Evolutionary conservation across 2,113 vertebrate species (phyloP).

Genomic region (Sylvia atricapilla): DNA sequence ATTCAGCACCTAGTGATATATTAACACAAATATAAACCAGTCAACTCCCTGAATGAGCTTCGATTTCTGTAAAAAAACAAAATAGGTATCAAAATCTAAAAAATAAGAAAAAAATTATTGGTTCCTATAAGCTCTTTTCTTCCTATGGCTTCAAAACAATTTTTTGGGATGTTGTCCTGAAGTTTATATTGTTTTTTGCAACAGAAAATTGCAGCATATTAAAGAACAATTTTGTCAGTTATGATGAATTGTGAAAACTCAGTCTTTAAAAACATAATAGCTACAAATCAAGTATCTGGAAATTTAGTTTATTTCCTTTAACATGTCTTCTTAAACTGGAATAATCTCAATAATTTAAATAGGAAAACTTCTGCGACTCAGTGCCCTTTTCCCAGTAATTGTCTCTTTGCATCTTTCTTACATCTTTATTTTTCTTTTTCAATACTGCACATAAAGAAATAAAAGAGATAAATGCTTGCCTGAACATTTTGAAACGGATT

Average conservation of each 20-base stretch:
- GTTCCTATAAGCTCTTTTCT: not conserved
- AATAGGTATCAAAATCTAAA: not conserved
- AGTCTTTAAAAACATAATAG: not conserved
- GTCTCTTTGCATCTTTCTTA: not conserved
- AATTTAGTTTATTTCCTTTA: not conserved
- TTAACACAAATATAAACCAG: not conserved
- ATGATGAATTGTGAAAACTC: not conserved
- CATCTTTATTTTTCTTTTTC: not conserved
- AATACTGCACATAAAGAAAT: not conserved
- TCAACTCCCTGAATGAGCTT: not conserved
- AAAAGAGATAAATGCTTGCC: slow-evolving; percentile 54
- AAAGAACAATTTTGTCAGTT: not conserved
- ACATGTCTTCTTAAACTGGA: not conserved
- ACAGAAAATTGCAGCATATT: not conserved
- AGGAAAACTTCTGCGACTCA: not conserved
- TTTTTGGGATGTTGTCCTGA: not conserved
- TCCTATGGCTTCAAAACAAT: not conserved
- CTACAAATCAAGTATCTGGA: not conserved
- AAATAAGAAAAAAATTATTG: not conserved
- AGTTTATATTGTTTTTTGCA: not conserved
- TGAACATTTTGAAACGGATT: slow-evolving; percentile 65
- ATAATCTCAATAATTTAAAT: not conserved
- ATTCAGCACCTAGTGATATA: not conserved
- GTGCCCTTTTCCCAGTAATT: not conserved
- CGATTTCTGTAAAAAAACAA: not conserved